Evolutionary conservation across 2,888 invertebrate genomes (phyloP).

Genomic region (Andrena chrysosceles): DNA sequence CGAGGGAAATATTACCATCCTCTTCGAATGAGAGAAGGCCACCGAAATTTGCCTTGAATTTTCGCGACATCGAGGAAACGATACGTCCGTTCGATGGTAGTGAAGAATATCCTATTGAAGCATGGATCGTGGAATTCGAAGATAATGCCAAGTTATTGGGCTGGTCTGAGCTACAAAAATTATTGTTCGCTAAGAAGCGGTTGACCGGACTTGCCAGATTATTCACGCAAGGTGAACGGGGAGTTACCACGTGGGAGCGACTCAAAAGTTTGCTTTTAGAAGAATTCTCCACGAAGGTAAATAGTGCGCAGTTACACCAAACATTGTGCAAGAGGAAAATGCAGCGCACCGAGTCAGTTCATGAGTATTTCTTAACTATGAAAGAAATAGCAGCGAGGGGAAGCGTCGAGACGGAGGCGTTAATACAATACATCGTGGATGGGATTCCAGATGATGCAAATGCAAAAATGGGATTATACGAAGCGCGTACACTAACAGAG

Average conservation of each 20-base stretch:
- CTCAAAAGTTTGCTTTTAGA: not conserved
- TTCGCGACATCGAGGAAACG: constrained; percentile 12
- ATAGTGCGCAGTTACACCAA: not conserved
- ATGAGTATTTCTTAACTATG: not conserved
- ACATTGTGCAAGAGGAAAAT: not conserved
- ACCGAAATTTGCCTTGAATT: not conserved
- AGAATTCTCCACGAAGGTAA: not conserved
- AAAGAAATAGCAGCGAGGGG: not conserved
- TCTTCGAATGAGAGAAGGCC: not conserved
- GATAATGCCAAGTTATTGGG: constrained; percentile 11
- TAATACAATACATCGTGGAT: not conserved
- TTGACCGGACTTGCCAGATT: not conserved
- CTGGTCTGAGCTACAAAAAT: constrained; percentile 20
- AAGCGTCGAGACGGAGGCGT: not conserved
- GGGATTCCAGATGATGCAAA: no score
- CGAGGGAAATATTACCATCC: no score
- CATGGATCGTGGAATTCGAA: constrained; percentile 16
- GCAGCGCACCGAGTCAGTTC: not conserved
- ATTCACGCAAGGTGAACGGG: not conserved
- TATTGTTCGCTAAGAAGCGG: constrained; percentile 14
- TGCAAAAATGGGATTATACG: no score
- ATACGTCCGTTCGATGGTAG: constrained; percentile 12
- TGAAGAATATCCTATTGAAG: constrained; percentile 10
- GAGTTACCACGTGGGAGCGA: not conserved
- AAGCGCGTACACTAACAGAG: no score